These are phyloP conservation scores for Limnephilus auricula DNA, from an alignment of 2,888 invertebrate species.

Conservation along the genomic window DNA sequence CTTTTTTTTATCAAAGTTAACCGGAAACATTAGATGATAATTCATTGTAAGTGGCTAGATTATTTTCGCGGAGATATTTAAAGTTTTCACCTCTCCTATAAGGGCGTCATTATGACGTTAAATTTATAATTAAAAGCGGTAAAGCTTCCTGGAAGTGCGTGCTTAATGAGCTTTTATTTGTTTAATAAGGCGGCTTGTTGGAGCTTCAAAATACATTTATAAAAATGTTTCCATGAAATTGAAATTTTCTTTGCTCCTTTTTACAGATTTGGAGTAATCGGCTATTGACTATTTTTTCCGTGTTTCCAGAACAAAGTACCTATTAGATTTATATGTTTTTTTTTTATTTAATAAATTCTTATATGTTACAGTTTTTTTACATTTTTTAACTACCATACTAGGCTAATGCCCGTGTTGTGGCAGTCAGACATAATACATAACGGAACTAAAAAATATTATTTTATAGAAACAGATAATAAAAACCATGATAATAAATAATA, in stretches of 20 bases:
- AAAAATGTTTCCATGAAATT: neutral
- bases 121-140: neutral
- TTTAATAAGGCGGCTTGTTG: neutral
- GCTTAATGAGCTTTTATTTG: neutral
- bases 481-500: too few relatives aligned
- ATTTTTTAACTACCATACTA: too few relatives aligned
- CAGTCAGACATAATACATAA: too few relatives aligned
- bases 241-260: neutral
- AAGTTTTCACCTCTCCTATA: neutral
- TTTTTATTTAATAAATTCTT: too few relatives aligned
- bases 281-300: neutral
- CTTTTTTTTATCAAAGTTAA: slow-evolving; percentile 13
- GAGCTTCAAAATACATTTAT: neutral
- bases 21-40: neutral
- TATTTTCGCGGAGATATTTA: neutral
- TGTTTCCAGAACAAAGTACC: neutral
- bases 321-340: neutral
- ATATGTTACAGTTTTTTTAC: too few relatives aligned
- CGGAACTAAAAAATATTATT: too few relatives aligned
- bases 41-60: neutral
- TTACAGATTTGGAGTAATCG: neutral
- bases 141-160: neutral
- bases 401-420: too few relatives aligned
- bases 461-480: too few relatives aligned
- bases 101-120: neutral